Evolutionary conservation across 2,888 invertebrate genomes (phyloP).

Genomic region (Incurvaria masculella): DNA sequence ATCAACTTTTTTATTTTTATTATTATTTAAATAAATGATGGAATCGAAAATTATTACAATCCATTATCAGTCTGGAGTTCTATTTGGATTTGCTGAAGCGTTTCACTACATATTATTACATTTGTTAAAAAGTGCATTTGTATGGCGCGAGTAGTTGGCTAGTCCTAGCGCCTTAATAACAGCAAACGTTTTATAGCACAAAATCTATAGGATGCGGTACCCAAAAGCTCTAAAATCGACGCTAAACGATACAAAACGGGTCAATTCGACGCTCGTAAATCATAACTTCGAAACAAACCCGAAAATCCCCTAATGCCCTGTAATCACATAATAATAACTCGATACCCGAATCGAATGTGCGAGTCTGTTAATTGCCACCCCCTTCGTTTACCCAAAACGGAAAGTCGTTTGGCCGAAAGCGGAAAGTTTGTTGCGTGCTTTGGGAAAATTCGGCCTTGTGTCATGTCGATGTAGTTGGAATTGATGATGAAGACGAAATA

Average conservation of each 20-base stretch:
- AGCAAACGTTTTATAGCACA: no score
- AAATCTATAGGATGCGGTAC: neutral
- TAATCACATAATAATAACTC: constrained; percentile 47
- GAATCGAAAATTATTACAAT: no score
- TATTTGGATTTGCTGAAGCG: no score
- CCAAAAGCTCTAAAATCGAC: neutral
- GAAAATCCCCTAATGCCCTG: constrained; percentile 32
- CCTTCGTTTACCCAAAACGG: constrained; percentile 15
- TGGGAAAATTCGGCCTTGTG: neutral
- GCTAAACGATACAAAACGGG: constrained; percentile 16
- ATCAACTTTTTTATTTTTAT: no score
- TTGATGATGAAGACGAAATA: neutral
- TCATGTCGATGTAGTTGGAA: neutral
- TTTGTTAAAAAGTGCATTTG: no score
- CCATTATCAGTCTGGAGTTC: no score
- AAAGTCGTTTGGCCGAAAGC: constrained; percentile 8
- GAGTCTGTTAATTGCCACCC: constrained; percentile 18
- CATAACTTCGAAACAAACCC: constrained; percentile 41
- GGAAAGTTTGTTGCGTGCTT: constrained; percentile 5
- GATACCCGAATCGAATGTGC: constrained; percentile 29
- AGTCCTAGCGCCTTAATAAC: no score
- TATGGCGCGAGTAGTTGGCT: no score
- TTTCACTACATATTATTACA: no score
- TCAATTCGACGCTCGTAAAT: constrained; percentile 38
- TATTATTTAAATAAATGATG: no score